phyloP scores from a whole-genome alignment of 2,113 vertebrate genomes.

The Rostratula benghalensis region DNA sequence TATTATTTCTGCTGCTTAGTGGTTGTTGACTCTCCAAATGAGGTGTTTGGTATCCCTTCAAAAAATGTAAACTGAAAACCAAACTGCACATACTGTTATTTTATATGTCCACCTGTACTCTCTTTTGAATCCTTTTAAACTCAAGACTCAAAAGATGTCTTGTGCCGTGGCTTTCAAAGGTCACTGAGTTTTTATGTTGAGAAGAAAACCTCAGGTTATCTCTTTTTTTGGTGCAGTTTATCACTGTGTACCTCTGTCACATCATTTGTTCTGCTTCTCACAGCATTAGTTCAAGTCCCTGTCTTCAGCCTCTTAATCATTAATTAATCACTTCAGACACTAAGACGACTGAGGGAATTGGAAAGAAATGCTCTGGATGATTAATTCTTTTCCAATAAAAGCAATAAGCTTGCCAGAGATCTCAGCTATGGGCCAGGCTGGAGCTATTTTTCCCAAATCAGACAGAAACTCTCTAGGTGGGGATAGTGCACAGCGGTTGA shows the following conservation, averaged over 20 bases:
- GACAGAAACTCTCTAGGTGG: constrained; percentile 16
- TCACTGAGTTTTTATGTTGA: background rate
- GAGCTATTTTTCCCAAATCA: background rate
- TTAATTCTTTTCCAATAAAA: constrained; percentile 13
- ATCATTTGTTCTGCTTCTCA: background rate
- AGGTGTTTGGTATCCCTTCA: background rate
- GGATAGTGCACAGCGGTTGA: background rate
- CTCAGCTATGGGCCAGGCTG: background rate
- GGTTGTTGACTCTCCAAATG: background rate
- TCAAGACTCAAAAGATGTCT: background rate
- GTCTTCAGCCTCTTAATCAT: constrained; percentile 1
- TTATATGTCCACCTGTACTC: background rate
- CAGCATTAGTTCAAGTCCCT: background rate
- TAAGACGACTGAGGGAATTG: background rate
- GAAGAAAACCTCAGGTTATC: background rate
- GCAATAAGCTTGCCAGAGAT: background rate
- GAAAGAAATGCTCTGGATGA: background rate
- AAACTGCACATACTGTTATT: background rate
- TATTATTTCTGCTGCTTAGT: background rate
- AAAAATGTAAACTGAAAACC: background rate
- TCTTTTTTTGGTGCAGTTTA: background rate
- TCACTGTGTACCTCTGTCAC: background rate
- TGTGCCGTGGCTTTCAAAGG: background rate
- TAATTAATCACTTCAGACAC: constrained; percentile 32
- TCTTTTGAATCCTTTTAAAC: background rate